Conservation (phyloP, 2,113 vertebrate genomes). For the Motacilla alba region DNA sequence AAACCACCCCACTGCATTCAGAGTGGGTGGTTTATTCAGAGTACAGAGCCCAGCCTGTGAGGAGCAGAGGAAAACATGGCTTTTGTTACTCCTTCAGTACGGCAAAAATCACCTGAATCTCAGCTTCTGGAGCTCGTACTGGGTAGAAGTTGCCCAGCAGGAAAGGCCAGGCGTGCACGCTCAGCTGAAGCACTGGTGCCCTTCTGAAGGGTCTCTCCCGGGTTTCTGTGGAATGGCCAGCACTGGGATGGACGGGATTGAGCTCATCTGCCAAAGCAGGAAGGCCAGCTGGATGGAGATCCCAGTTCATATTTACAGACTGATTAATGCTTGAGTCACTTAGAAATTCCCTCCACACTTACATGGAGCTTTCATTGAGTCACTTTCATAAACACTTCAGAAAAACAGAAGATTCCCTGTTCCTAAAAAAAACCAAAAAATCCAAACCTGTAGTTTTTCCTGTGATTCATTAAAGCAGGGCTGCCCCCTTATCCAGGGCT, state of each 20-base stretch:
- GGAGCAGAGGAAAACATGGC: neutral
- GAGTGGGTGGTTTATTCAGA: neutral
- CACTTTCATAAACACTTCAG: neutral
- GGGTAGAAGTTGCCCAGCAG: neutral
- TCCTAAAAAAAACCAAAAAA: neutral
- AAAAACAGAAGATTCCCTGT: neutral
- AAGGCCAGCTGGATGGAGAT: neutral
- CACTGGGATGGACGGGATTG: accelerated
- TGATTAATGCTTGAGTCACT: neutral
- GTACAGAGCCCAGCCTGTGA: neutral
- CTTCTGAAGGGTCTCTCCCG: accelerated
- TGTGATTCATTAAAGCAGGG: slow-evolving; percentile 69
- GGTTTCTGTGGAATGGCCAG: neutral
- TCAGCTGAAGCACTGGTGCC: accelerated
- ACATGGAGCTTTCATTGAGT: neutral
- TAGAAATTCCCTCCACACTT: neutral
- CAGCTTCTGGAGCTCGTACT: neutral
- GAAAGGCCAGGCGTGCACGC: neutral
- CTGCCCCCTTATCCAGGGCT: slow-evolving; percentile 30
- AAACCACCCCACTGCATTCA: neutral
- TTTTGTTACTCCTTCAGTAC: neutral
- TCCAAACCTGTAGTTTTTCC: slow-evolving; percentile 48
- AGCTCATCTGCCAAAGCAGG: neutral
- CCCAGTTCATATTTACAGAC: neutral
- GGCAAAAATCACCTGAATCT: neutral